Percentiles rank a stretch among this genome's conserved stretches.
These are phyloP conservation scores for Bryconaethiops microstoma DNA, from an alignment of 2,797 vertebrate species.

Conservation along the genomic window DNA sequence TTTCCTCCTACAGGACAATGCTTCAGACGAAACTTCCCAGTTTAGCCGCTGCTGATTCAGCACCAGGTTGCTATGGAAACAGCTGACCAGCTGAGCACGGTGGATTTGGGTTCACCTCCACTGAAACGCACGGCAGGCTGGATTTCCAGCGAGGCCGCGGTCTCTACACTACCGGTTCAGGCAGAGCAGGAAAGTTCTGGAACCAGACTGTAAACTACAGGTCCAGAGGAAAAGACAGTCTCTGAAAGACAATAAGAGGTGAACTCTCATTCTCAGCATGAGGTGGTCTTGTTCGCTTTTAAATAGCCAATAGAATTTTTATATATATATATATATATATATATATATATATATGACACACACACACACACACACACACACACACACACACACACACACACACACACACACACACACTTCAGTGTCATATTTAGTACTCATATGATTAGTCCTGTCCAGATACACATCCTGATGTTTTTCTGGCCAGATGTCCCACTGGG, in stretches of 20 bases:
- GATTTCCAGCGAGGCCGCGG: no score
- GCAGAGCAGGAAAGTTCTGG: no score
- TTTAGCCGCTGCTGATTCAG: slow-evolving; percentile 68
- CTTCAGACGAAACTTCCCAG: slow-evolving; percentile 42
- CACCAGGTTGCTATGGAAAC: slow-evolving; percentile 72
- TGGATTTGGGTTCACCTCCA: slow-evolving; percentile 51
- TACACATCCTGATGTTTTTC: no score
- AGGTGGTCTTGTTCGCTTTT: not conserved
- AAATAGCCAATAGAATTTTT: not conserved
- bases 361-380: no score
- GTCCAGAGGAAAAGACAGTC: not conserved
- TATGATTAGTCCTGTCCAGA: no score
- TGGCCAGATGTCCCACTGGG: no score
- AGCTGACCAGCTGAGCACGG: slow-evolving; percentile 63
- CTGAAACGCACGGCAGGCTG: not conserved
- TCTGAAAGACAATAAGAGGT: not conserved
- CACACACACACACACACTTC: no score
- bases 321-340: no score
- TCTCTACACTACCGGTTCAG: no score
- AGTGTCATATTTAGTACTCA: no score
- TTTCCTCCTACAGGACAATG: slow-evolving; percentile 7
- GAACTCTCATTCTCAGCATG: not conserved
- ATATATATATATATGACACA: no score
- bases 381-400: no score
- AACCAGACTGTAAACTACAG: not conserved